Evolutionary conservation across 2,113 vertebrate species (phyloP), one percentile per base, ranked within the genome.

Genomic region (Stegastes partitus): DNA sequence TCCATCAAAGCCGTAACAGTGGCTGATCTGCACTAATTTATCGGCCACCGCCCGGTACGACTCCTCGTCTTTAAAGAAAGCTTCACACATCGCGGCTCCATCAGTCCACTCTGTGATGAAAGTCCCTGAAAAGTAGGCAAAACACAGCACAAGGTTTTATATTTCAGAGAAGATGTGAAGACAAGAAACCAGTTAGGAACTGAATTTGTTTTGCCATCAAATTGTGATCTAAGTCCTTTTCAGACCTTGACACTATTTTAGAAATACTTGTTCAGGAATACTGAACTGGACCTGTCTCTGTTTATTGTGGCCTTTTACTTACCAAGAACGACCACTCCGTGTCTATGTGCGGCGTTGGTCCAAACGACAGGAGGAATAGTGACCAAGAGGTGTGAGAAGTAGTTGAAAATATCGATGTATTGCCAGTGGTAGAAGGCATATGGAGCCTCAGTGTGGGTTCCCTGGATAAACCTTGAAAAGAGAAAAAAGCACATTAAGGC

Each of bases 401-500:
- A 99, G 50, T 98, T 95, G 0, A 99, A 99, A 87, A 99, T 87
- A 89, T 99, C 98, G 0, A 99, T 95, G 89, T 95, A 93, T 16
- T 95, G 91, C 98, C 98, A 99, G 90, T 99, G 97, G 89, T 99
- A 99, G 93, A 99, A 99, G n/a, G 94, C 90, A 0, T 97, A 99
- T 0, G 96, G 96, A 0, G 81, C 63, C 57, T 90, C 92, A 0
- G 81, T 76, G 1, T 81, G 81, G 0, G 95, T 91, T 19, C 98
- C 98, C 91, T 99, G 98, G 28, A 96, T 91, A 81, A 98, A 99
- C 93, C 98, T 99, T 47, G n/a, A 79, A 19, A 53, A 37, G 56
- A 61, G 22, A 61, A 28, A 0, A 51, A 34, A 56, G 9, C 1
- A 55, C 11, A 55, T 16, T 39, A 25, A 42, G 12, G 14, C 11